A percentile compares a stretch with the other conserved stretches of the same genome.
Conservation (phyloP, 2,113 vertebrate genomes). For the Tapirus terrestris region DNA sequence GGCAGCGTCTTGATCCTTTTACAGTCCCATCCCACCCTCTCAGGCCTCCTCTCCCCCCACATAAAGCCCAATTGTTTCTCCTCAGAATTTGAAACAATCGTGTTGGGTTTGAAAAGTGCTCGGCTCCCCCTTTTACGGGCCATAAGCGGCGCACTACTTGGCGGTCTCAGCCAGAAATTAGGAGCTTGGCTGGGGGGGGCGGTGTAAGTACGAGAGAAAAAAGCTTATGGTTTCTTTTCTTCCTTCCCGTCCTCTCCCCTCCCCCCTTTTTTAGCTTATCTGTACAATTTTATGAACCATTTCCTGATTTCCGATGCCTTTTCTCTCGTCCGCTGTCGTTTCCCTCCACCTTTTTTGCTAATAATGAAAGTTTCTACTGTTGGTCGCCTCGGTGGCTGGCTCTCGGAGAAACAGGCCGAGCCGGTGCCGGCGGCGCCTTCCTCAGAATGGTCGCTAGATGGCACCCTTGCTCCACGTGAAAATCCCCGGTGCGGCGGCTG, state of each 20-base stretch:
- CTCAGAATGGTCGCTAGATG: conserved; percentile 86
- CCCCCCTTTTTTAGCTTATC: neutral
- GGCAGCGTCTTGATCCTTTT: conserved; percentile 85
- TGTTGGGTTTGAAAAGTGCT: conserved; percentile 78
- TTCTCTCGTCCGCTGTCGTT: neutral
- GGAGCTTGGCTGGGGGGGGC: neutral
- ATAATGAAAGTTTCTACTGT: conserved; percentile 58
- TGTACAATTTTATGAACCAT: conserved; percentile 43
- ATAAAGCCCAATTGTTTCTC: conserved; percentile 86
- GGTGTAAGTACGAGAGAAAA: accelerated
- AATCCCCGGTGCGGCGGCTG: neutral
- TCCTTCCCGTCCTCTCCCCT: accelerated
- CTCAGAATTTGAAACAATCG: conserved; percentile 83
- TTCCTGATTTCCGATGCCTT: conserved; percentile 40
- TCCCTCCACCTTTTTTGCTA: neutral
- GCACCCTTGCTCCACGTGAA: conserved; percentile 90
- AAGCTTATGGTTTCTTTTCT: neutral
- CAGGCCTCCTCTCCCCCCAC: conserved; percentile 61
- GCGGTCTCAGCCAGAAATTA: conserved; percentile 39
- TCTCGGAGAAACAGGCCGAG: neutral
- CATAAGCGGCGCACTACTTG: neutral
- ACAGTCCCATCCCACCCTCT: conserved; percentile 70
- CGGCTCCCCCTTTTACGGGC: conserved; percentile 54
- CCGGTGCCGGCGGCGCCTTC: neutral
- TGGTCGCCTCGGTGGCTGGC: neutral